A percentile compares a stretch with the other conserved stretches of the same genome.
phyloP scores from a whole-genome alignment of 2,888 invertebrate species.

The Flexamia atlantica region DNA sequence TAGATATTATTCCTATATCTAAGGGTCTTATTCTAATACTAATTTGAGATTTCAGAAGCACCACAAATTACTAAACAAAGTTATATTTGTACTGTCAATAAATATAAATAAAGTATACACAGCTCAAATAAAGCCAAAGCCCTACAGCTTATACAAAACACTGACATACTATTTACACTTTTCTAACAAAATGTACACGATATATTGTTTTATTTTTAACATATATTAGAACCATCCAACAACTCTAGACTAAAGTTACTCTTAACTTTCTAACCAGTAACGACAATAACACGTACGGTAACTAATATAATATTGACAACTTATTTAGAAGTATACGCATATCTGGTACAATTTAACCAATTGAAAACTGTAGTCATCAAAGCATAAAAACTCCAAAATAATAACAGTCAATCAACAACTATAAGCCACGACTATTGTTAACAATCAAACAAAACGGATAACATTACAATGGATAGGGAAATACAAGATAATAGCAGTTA shows the following conservation, averaged over 20 bases:
- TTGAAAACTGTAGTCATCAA: background rate
- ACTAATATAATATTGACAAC: slow-evolving; percentile 11
- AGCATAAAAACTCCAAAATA: too few relatives aligned
- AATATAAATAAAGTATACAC: slow-evolving; percentile 11
- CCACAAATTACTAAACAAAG: slow-evolving; percentile 38
- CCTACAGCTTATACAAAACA: slow-evolving; percentile 46
- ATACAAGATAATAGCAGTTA: too few relatives aligned
- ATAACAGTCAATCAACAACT: too few relatives aligned
- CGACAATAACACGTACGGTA: background rate
- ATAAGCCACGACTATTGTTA: too few relatives aligned
- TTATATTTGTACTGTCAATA: slow-evolving; percentile 51
- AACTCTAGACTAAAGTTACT: background rate
- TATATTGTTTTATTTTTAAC: slow-evolving; percentile 32
- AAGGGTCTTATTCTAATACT: slow-evolving; percentile 39
- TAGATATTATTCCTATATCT: too few relatives aligned
- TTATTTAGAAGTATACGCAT: slow-evolving; percentile 32
- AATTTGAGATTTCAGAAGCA: slow-evolving; percentile 40
- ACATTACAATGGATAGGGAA: too few relatives aligned
- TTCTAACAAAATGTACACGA: slow-evolving; percentile 41
- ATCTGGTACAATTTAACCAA: background rate
- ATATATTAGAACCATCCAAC: slow-evolving; percentile 32
- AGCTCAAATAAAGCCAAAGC: background rate
- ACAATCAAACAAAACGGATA: too few relatives aligned
- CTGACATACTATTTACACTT: slow-evolving; percentile 34
- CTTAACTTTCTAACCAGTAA: slow-evolving; percentile 16